Conservation (phyloP, 2,113 vertebrate genomes). For the Deroptyus accipitrinus region DNA sequence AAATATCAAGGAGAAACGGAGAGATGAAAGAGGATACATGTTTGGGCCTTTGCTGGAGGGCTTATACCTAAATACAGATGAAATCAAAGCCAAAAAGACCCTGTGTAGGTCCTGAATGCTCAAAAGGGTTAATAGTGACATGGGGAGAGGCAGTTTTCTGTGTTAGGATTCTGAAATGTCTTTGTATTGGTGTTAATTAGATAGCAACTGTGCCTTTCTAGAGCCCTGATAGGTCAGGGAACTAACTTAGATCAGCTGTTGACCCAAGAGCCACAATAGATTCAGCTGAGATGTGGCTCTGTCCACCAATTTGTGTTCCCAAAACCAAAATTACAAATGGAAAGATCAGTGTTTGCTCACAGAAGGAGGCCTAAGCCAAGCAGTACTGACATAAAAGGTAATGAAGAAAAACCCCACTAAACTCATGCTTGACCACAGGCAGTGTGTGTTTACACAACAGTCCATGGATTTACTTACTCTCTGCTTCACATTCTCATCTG, state of each 20-base stretch:
- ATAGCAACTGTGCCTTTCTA: neutral
- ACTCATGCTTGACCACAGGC: neutral
- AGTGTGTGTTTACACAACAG: neutral
- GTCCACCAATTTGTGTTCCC: neutral
- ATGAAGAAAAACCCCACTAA: neutral
- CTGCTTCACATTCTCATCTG: neutral
- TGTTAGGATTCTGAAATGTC: neutral
- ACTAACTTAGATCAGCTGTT: neutral
- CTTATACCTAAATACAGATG: neutral
- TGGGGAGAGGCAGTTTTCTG: neutral
- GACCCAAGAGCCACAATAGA: neutral
- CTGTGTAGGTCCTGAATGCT: neutral
- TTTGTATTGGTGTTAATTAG: neutral
- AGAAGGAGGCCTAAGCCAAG: neutral
- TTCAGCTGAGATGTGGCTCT: neutral
- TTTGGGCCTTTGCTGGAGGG: neutral
- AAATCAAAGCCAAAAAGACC: neutral
- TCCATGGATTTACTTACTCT: neutral
- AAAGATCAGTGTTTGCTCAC: neutral
- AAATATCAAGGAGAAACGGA: neutral
- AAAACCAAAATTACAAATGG: neutral
- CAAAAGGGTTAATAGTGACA: neutral
- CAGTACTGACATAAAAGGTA: neutral
- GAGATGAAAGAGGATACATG: neutral
- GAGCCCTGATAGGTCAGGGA: neutral